Conservation (phyloP, 2,797 vertebrate genomes). For the Artibeus lituratus region DNA sequence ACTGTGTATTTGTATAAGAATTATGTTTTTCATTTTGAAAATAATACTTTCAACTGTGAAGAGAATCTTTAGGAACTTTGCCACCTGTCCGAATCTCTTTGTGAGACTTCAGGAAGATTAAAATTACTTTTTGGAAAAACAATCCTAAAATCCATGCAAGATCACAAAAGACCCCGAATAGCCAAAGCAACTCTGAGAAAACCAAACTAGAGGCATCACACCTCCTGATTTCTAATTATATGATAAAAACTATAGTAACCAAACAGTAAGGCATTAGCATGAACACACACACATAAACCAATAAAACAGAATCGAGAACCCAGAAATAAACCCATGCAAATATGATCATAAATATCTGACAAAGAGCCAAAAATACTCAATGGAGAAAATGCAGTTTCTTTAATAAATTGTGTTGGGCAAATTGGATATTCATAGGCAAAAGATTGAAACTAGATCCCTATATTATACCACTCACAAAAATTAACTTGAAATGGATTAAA, state of each 20-base stretch:
- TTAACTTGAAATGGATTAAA: not conserved
- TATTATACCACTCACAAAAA: not conserved
- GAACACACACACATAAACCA: not conserved
- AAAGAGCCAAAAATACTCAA: not conserved
- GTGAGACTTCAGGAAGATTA: not conserved
- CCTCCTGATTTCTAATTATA: not conserved
- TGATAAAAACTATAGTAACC: not conserved
- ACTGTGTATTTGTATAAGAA: slow-evolving; percentile 1
- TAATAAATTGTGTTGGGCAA: not conserved
- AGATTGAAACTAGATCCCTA: not conserved
- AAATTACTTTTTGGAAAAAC: not conserved
- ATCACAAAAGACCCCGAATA: not conserved
- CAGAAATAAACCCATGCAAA: not conserved
- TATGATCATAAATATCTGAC: not conserved
- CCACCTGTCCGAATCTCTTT: not conserved
- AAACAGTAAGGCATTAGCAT: not conserved
- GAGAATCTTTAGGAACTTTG: not conserved
- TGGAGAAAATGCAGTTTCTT: not conserved
- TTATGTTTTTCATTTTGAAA: slow-evolving; percentile 20
- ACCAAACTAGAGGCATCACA: not conserved
- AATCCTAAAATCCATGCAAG: not conserved
- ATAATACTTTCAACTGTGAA: not conserved
- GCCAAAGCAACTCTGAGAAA: not conserved
- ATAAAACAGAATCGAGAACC: not conserved
- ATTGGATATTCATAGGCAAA: not conserved